Conservation (phyloP, 1,140 invertebrate species). For the Cylas formicarius region DNA sequence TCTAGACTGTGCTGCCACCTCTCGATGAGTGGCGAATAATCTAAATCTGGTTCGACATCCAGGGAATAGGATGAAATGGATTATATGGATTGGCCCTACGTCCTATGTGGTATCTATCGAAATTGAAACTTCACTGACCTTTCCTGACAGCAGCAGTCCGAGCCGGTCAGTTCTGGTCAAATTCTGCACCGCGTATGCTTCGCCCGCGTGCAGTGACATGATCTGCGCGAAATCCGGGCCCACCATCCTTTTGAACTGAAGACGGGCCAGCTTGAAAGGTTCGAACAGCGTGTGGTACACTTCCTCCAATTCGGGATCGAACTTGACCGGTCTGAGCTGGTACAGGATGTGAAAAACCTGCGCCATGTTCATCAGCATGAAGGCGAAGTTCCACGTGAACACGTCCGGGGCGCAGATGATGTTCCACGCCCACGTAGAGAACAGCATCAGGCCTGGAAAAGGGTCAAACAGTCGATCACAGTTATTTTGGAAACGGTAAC, state of each 20-base stretch:
- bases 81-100: too few relatives aligned
- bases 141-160: conserved; percentile 69
- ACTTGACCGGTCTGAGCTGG: conserved; percentile 75
- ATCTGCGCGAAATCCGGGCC: conserved; percentile 74
- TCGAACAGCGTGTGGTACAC: conserved; percentile 76
- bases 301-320: conserved; percentile 77
- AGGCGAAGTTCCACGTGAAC: conserved; percentile 83
- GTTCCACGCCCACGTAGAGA: conserved; percentile 84
- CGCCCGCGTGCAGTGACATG: conserved; percentile 71
- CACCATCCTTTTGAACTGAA: conserved; percentile 75
- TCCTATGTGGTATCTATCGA: too few relatives aligned
- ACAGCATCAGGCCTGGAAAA: conserved; percentile 66
- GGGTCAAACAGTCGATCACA: background rate
- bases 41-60: too few relatives aligned
- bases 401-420: conserved; percentile 82
- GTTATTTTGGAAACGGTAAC: conserved; percentile 19
- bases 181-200: conserved; percentile 83
- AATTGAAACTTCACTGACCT: conserved; percentile 45
- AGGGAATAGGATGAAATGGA: too few relatives aligned
- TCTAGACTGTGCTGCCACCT: too few relatives aligned
- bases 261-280: conserved; percentile 72
- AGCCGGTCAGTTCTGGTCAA: conserved; percentile 76
- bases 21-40: too few relatives aligned
- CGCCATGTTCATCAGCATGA: conserved; percentile 74
- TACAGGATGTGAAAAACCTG: conserved; percentile 78